Base-by-base conservation (phyloP, 2,797 vertebrate genomes). In the Sebastes hubbsi region DNA sequence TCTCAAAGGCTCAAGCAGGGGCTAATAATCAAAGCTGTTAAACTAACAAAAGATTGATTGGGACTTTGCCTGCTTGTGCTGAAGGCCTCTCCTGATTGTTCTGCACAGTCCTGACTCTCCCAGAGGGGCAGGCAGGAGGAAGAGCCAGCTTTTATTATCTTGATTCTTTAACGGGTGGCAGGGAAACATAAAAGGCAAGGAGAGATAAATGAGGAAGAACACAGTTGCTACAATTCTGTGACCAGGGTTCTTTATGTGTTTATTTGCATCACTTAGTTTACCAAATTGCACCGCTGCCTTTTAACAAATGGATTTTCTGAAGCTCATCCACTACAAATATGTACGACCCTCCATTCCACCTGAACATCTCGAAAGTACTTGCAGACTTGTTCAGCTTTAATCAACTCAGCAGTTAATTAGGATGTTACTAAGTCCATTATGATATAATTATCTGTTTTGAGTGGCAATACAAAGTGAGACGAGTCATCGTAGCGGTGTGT, bases 341-440 rank as follows among this genome's bases (percentile, higher is more conserved):
- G 12, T 10, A 3, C 2, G 32, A 49, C 36, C 36, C 30, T 61
- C 27, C 7, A 1, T 55, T 83, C 13, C 42, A 32, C 29, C 32
- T 25, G 22, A 73, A 34, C 36, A 42, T 58, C 18, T 36, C 20
- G 11, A 46, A n/a, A 13, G 34, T 10, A 34, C 29, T 1, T 0
- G 38, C 34, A 61, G 58, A 29, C 61, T 68, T 55, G 25, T 66
- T 75, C 14, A 3, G 56, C 70, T 82, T 77, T 74, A 69, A 82
- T 83, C 68, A 78, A 70, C 80, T 72, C 29, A 0, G 30, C 38
- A 18, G 12, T 62, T 78, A 80, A 88, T 88, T 77, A 75, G 64
- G 5, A 77, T 9, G 66, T 46, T 60, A 16, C 4, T 8, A 24
- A 74, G 71, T 46, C 58, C 56, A 3, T 69, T 65, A 63, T 58